Conservation (phyloP, 2,113 vertebrate genomes). For the Ameiurus melas region DNA sequence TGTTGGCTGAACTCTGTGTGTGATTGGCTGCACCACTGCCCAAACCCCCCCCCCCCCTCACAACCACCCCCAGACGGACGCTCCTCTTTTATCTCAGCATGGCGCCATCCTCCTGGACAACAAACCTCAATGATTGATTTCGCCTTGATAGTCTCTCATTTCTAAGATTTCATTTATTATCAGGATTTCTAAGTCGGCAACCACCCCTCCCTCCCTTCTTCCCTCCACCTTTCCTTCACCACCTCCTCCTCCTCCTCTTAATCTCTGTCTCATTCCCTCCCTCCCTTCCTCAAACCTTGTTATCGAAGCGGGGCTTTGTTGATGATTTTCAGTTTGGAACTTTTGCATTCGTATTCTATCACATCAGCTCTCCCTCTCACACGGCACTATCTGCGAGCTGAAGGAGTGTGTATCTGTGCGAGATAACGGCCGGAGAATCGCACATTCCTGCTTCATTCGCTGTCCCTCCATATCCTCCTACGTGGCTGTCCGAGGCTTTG, state of each 20-base stretch:
- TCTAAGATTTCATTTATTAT: slow-evolving; percentile 97
- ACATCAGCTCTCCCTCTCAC: slow-evolving; percentile 41
- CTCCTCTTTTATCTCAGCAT: slow-evolving; percentile 85
- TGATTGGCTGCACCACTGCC: slow-evolving; percentile 58
- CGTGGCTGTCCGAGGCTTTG: slow-evolving; percentile 44
- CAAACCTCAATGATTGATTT: slow-evolving; percentile 96
- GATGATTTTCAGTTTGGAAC: slow-evolving; percentile 60
- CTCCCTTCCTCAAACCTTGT: slow-evolving; percentile 46
- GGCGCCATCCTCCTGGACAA: slow-evolving; percentile 97
- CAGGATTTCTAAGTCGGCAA: slow-evolving; percentile 81
- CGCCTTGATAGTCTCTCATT: slow-evolving; percentile 86
- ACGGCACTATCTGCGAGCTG: slow-evolving; percentile 41
- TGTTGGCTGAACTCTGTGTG: slow-evolving; percentile 54
- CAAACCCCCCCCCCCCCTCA: no score
- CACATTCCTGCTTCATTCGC: slow-evolving; percentile 47
- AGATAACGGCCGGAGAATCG: slow-evolving; percentile 49
- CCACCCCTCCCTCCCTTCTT: slow-evolving; percentile 46
- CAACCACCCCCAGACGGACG: slow-evolving; percentile 72
- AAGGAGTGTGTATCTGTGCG: slow-evolving; percentile 51
- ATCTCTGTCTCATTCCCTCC: slow-evolving; percentile 41
- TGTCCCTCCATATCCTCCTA: slow-evolving; percentile 62
- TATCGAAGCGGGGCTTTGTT: slow-evolving; percentile 62
- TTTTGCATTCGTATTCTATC: slow-evolving; percentile 57
- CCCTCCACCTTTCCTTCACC: slow-evolving; percentile 53
- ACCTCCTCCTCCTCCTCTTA: slow-evolving; percentile 8